Conservation (phyloP, 2,797 vertebrate species). For the Tolypeutes matacus region DNA sequence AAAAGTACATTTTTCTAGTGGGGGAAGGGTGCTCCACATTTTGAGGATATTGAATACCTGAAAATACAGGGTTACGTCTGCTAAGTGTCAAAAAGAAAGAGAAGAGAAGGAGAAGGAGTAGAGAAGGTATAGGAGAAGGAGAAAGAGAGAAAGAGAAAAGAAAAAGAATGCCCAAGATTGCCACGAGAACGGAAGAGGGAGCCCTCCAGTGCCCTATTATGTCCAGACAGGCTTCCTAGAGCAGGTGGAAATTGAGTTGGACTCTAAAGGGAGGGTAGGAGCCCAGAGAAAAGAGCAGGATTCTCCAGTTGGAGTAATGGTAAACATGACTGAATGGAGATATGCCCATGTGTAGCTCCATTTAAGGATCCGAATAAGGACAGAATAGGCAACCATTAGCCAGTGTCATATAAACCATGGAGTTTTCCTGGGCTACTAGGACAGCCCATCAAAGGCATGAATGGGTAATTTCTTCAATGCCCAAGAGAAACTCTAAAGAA, state of each 20-base stretch:
- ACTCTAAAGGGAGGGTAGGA: neutral
- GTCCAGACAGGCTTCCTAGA: neutral
- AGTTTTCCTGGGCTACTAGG: neutral
- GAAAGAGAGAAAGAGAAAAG: neutral
- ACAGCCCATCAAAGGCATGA: no score
- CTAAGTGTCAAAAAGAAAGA: neutral
- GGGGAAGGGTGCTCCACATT: neutral
- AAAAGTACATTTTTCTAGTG: neutral
- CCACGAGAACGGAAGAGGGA: conserved; percentile 36
- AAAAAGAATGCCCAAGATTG: no score
- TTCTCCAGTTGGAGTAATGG: neutral
- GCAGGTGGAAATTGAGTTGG: neutral
- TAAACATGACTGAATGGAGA: neutral
- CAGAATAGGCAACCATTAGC: neutral
- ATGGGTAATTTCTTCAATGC: neutral
- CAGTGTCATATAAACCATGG: neutral
- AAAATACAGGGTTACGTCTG: neutral
- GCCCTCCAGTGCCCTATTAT: conserved; percentile 10
- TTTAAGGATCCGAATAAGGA: neutral
- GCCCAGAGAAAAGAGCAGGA: neutral
- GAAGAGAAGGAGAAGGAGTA: neutral
- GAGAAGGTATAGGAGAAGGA: no score
- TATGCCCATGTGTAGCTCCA: no score
- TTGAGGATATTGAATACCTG: neutral
- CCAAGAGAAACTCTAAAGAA: conserved; percentile 8